phyloP scores from a whole-genome alignment of 2,113 vertebrate species.

The Acrocephalus kingi region DNA sequence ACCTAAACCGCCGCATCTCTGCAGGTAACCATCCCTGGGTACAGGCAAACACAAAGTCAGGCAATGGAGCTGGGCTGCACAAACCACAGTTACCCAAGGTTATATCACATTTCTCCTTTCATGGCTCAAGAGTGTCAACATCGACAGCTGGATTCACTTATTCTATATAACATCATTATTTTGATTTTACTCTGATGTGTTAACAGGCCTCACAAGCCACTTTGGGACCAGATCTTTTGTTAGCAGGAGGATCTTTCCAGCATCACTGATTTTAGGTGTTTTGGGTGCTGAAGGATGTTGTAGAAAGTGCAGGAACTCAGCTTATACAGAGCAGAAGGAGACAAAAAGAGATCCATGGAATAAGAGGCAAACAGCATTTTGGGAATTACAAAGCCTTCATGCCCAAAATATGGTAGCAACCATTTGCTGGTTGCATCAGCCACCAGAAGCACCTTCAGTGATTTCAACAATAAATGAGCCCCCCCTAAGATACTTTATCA shows the following conservation, averaged over 20 bases:
- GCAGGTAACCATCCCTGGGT: not conserved
- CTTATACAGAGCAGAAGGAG: not conserved
- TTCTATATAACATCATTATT: not conserved
- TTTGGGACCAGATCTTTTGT: not conserved
- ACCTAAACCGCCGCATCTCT: not conserved
- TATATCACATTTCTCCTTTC: not conserved
- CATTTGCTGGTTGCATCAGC: not conserved
- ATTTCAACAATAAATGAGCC: not conserved
- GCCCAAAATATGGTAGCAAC: not conserved
- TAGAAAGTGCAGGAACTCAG: not conserved
- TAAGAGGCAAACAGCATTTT: not conserved
- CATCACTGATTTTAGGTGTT: not conserved
- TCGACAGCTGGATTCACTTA: not conserved
- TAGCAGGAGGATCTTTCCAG: not conserved
- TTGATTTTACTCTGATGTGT: not conserved
- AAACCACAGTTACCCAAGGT: not conserved
- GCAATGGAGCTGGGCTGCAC: not conserved
- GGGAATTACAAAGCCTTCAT: not conserved
- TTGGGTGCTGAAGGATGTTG: not conserved
- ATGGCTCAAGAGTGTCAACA: not conserved
- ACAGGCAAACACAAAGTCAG: not conserved
- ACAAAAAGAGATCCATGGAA: not conserved
- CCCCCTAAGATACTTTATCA: not conserved
- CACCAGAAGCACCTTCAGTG: not conserved
- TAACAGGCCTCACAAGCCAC: not conserved